These are phyloP conservation scores for Lutjanus argentimaculatus DNA, from an alignment of 2,797 vertebrate species.

Conservation along the genomic window DNA sequence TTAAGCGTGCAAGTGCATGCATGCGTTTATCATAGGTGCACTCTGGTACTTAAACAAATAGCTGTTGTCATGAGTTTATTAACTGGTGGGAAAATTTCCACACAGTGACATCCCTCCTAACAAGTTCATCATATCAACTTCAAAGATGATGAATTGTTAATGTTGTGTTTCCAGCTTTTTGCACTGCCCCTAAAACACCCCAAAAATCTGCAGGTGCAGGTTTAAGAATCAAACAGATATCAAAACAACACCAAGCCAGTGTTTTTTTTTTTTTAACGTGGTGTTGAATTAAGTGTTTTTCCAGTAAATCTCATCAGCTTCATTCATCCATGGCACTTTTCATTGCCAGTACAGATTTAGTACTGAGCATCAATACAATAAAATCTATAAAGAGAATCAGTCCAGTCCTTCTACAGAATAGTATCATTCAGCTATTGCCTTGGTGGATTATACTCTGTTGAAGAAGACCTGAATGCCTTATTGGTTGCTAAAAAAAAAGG, in stretches of 20 bases:
- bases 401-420: neutral
- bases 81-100: too few relatives aligned
- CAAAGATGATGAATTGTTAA: too few relatives aligned
- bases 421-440: neutral
- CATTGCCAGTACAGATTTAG: conserved; percentile 18
- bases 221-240: neutral
- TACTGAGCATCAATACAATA: conserved; percentile 2
- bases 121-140: too few relatives aligned
- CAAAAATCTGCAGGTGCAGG: neutral
- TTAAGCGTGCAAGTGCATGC: too few relatives aligned
- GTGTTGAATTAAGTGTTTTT: conserved; percentile 2
- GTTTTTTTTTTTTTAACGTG: neutral
- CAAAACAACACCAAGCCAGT: conserved; percentile 1
- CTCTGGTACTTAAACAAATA: too few relatives aligned
- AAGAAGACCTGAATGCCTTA: neutral
- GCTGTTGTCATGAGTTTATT: too few relatives aligned
- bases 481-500: conserved; percentile 21
- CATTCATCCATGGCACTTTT: conserved; percentile 10
- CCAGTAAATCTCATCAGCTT: conserved; percentile 26
- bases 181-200: neutral
- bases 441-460: conserved; percentile 7
- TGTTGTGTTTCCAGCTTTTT: conserved; percentile 12
- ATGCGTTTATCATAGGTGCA: too few relatives aligned
- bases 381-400: conserved; percentile 10
- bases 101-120: too few relatives aligned